phyloP scores from a whole-genome alignment of 2,888 invertebrate species.

The Lingula anatina region DNA sequence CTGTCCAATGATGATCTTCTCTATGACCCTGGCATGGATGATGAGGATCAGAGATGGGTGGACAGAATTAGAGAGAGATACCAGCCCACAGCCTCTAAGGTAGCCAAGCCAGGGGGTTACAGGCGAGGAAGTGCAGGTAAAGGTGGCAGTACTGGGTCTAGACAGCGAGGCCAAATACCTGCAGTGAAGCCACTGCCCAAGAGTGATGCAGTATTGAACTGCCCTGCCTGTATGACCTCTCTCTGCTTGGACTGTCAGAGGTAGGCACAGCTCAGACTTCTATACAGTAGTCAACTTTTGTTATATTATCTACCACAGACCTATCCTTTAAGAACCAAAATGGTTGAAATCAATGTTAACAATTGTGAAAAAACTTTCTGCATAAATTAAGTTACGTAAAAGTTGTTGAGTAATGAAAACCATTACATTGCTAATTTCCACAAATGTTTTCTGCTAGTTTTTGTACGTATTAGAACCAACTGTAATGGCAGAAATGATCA shows the following conservation, averaged over 20 bases:
- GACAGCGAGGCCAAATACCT: constrained; percentile 1
- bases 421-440: not conserved
- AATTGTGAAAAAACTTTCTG: not conserved
- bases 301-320: not conserved
- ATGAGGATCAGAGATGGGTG: constrained; percentile 58
- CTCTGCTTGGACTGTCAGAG: constrained; percentile 60
- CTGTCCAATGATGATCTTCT: constrained; percentile 53
- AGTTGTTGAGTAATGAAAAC: not conserved
- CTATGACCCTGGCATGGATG: constrained; percentile 59
- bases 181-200: constrained; percentile 37
- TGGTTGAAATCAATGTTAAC: not conserved
- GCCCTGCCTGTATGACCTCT: constrained; percentile 60
- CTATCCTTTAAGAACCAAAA: not conserved
- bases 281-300: too few species aligned
- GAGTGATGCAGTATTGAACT: constrained; percentile 60
- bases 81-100: constrained; percentile 13
- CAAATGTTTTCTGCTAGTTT: constrained; percentile 3
- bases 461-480: too few species aligned
- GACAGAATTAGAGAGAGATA: constrained; percentile 50
- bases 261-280: too few species aligned
- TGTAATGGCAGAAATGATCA: too few species aligned
- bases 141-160: not conserved
- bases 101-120: not conserved
- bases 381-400: not conserved
- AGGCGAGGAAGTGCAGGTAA: constrained; percentile 1